Conservation (phyloP, 2,888 invertebrate genomes). For the Caenorhabditis sp. region DNA sequence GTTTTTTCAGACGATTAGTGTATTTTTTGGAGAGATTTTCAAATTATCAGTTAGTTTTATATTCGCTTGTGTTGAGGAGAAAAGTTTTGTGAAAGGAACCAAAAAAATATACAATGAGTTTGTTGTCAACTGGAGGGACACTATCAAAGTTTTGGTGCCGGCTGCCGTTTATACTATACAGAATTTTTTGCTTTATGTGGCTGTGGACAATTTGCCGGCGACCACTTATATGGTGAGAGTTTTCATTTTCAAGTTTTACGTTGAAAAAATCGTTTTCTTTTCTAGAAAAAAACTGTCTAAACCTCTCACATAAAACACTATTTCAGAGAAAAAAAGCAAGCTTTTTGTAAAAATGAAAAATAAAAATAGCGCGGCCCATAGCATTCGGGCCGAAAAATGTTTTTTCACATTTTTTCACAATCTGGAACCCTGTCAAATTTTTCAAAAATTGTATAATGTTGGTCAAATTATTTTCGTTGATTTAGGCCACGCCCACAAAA, state of each 20-base stretch:
- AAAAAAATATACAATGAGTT: slow-evolving; percentile 55
- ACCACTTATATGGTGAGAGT: slow-evolving; percentile 90
- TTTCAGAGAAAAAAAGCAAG: too few species aligned
- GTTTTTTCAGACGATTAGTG: slow-evolving; percentile 61
- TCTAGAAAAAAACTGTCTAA: too few species aligned
- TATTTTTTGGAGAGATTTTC: slow-evolving; percentile 71
- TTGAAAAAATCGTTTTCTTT: too few species aligned
- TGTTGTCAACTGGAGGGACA: slow-evolving; percentile 57
- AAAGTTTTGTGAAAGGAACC: slow-evolving; percentile 47
- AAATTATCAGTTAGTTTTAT: slow-evolving; percentile 70
- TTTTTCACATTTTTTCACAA: too few species aligned
- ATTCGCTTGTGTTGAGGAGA: slow-evolving; percentile 61
- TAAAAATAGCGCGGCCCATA: too few species aligned
- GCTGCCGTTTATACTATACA: slow-evolving; percentile 93
- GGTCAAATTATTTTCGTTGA: too few species aligned
- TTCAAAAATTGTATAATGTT: too few species aligned
- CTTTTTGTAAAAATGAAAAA: too few species aligned
- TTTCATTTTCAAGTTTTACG: neutral
- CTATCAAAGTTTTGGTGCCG: slow-evolving; percentile 81
- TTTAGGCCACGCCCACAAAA: too few species aligned
- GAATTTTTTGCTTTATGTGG: slow-evolving; percentile 85
- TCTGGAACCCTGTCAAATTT: too few species aligned
- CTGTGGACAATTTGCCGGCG: slow-evolving; percentile 93
- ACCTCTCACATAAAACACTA: too few species aligned
- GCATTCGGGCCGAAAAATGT: too few species aligned